Conservation (phyloP, 2,888 invertebrate species). For the Notodonta dromedarius region DNA sequence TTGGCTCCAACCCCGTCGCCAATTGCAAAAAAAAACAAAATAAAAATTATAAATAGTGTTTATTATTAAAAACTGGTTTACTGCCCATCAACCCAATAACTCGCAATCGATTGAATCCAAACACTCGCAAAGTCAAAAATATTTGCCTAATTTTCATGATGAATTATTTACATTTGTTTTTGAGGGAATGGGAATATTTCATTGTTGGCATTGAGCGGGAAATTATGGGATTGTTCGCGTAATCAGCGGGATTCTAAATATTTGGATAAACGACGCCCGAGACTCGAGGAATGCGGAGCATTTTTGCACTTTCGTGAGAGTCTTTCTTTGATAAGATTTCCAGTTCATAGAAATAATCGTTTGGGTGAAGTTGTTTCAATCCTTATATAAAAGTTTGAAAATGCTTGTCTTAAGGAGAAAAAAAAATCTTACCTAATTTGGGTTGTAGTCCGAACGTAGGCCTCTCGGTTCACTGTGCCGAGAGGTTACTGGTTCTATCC, state of each 20-base stretch:
- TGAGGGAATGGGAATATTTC: conserved; percentile 28
- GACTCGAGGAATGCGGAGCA: not conserved
- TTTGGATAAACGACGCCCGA: conserved; percentile 5
- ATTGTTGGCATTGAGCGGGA: conserved; percentile 17
- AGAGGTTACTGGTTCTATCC: no score
- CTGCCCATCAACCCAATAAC: conserved; percentile 15
- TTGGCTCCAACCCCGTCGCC: no score
- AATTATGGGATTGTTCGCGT: conserved; percentile 10
- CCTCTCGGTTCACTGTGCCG: no score
- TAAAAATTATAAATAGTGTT: no score
- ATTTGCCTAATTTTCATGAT: conserved; percentile 54
- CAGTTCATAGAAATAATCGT: not conserved
- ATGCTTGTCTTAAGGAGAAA: no score
- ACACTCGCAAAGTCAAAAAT: conserved; percentile 45
- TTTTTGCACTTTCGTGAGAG: not conserved
- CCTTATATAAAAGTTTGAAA: not conserved
- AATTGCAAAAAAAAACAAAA: no score
- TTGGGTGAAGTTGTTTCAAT: not conserved
- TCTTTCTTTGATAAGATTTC: not conserved
- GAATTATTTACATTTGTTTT: conserved; percentile 48
- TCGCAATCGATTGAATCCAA: conserved; percentile 26
- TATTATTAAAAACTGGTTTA: conserved; percentile 9
- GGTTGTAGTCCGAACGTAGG: no score
- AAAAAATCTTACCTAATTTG: no score
- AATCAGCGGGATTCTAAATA: conserved; percentile 3